Conservation (phyloP, 1,140 invertebrate genomes). For the Paraescarpia echinospica region DNA sequence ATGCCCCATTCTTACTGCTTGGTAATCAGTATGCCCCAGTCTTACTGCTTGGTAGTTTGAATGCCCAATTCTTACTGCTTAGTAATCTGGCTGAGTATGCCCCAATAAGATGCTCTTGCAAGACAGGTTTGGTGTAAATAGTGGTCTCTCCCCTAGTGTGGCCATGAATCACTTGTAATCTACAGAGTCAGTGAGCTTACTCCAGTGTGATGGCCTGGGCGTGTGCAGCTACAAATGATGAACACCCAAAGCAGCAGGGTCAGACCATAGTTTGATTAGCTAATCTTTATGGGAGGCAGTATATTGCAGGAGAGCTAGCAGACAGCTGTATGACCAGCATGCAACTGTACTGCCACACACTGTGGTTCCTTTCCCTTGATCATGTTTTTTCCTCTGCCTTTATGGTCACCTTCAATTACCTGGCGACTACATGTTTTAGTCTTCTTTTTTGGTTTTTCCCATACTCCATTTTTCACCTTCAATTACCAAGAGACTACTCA, state of each 20-base stretch:
- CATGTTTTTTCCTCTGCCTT: not conserved
- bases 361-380: not conserved
- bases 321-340: not conserved
- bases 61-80: not conserved
- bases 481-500: no score
- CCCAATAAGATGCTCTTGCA: not conserved
- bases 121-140: not conserved
- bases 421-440: not conserved
- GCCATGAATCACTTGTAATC: not conserved
- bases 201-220: not conserved
- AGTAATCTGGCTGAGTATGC: not conserved
- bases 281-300: not conserved
- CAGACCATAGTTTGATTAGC: not conserved
- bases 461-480: no score
- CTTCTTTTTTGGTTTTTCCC: no score
- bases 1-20: not conserved
- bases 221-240: not conserved
- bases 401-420: not conserved
- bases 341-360: not conserved
- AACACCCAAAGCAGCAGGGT: not conserved
- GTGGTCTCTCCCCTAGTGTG: not conserved
- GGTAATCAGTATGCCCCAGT: not conserved
- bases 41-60: not conserved
- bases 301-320: not conserved
- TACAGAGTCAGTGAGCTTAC: not conserved